Conservation (phyloP, 2,888 invertebrate species). For the Mesoligia furuncula region DNA sequence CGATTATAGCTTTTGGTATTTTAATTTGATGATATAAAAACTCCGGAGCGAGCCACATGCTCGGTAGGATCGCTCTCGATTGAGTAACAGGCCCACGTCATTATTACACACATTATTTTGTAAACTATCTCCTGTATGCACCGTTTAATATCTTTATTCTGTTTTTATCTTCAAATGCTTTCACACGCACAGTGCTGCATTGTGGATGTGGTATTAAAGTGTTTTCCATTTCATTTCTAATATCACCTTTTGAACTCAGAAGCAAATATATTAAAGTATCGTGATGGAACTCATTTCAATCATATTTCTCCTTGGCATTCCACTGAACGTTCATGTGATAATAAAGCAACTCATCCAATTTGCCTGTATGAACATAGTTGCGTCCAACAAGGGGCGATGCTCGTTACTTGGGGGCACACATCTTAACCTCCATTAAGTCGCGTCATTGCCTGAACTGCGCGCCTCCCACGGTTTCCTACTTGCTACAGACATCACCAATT, state of each 20-base stretch:
- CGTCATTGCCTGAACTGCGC: constrained; percentile 79
- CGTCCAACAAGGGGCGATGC: constrained; percentile 82
- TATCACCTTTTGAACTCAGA: constrained; percentile 13
- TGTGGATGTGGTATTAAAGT: constrained; percentile 29
- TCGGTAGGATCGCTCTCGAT: constrained; percentile 49
- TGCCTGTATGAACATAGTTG: constrained; percentile 74
- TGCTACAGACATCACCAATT: constrained; percentile 77
- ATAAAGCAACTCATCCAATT: constrained; percentile 78
- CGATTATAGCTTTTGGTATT: constrained; percentile 73
- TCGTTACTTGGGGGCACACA: constrained; percentile 85
- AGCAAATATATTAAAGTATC: constrained; percentile 16
- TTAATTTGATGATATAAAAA: constrained; percentile 79
- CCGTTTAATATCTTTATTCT: constrained; percentile 42
- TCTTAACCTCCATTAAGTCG: constrained; percentile 88
- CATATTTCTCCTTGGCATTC: constrained; percentile 39
- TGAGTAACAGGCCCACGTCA: constrained; percentile 64
- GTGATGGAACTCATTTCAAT: constrained; percentile 54
- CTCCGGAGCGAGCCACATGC: constrained; percentile 54
- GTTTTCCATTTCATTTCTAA: constrained; percentile 45
- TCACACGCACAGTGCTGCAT: constrained; percentile 29
- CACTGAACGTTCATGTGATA: constrained; percentile 59
- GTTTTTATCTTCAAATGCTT: constrained; percentile 55
- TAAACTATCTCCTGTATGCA: constrained; percentile 58
- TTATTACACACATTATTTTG: constrained; percentile 58
- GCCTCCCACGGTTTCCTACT: constrained; percentile 87